Evolutionary conservation across 1,140 invertebrate genomes (phyloP), one percentile per base, ranked within the genome.

Genomic region (Cyclina sinensis): DNA sequence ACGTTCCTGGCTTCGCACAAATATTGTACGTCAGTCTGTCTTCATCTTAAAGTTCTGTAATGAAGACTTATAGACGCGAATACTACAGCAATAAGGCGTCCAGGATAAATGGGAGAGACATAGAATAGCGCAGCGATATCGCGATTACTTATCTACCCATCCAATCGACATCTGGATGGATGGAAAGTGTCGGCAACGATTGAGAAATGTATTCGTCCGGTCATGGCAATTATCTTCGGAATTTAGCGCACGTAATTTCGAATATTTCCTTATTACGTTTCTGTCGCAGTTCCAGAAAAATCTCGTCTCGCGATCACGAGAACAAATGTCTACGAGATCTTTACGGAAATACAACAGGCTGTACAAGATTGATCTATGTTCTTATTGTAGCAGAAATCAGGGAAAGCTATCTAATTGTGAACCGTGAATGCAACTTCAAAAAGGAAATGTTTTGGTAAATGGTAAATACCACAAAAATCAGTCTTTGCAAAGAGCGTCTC

Each of bases 261-360:
- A 70, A 70, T 39, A 70, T 21, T 70, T 70, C 65, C 65, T 70
- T 70, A 70, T 70, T 70, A 37, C 65, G 65, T 70, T 70, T 70
- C 65, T 70, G 65, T 37, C 9, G 5, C 65, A n/a, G 37, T 70
- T 70, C 65, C 65, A 70, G 35, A 35, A 16, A n/a, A 35, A 70
- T 37, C 7, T 70, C 2, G 4, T 43, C 43, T 43, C 14, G n/a
- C 43, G 43, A 43, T 43, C 43, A 43, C 4, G 5, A 43, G 43
- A 43, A 43, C 43, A 43, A 43, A 4, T 7, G 43, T 43, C 43
- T 43, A 7, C 4, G 43, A 43, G 43, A 43, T 7, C 5, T 43
- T 43, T 43, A 43, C 14, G 43, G 43, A 4, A 43, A n/a, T n/a
- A n/a, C n/a, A 43, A 43, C 43, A 14, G 43, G 43, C 43, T 14